These are phyloP conservation scores for Aphrophora alni DNA, from an alignment of 2,888 invertebrate genomes.

Conservation along the genomic window DNA sequence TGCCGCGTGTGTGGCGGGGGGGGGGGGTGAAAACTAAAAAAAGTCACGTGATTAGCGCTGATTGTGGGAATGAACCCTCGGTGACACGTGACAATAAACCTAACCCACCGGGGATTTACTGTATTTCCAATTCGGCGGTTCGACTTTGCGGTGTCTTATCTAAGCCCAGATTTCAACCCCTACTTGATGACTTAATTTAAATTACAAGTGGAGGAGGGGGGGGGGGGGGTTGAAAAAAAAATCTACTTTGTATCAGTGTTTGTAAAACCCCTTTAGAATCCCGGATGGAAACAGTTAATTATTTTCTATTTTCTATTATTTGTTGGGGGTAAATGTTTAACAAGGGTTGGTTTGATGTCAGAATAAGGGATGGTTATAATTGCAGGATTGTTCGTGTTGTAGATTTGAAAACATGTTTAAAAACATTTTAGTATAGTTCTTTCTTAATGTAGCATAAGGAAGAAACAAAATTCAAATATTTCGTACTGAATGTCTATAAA, in stretches of 20 bases:
- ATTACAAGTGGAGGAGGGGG: not conserved
- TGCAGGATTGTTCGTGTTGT: too few relatives aligned
- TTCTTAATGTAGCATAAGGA: too few relatives aligned
- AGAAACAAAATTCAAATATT: too few relatives aligned
- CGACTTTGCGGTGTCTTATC: not conserved
- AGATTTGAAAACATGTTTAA: too few relatives aligned
- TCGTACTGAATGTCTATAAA: too few relatives aligned
- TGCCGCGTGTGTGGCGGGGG: not conserved
- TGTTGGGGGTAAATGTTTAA: not conserved
- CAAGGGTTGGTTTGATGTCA: not conserved
- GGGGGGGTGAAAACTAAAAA: not conserved
- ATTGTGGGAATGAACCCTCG: not conserved
- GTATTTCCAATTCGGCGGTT: not conserved
- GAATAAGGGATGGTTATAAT: too few relatives aligned
- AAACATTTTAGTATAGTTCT: too few relatives aligned
- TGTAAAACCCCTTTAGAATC: not conserved
- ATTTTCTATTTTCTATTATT: not conserved
- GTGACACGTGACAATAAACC: not conserved
- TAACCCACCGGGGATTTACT: too few relatives aligned
- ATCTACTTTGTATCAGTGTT: not conserved
- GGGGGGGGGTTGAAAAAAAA: too few relatives aligned
- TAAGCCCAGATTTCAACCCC: not conserved
- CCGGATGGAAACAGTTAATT: not conserved
- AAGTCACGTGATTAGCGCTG: not conserved
- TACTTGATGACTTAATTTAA: not conserved